Base-by-base conservation (phyloP, 2,113 vertebrate species). In the Corythornis cristatus region DNA sequence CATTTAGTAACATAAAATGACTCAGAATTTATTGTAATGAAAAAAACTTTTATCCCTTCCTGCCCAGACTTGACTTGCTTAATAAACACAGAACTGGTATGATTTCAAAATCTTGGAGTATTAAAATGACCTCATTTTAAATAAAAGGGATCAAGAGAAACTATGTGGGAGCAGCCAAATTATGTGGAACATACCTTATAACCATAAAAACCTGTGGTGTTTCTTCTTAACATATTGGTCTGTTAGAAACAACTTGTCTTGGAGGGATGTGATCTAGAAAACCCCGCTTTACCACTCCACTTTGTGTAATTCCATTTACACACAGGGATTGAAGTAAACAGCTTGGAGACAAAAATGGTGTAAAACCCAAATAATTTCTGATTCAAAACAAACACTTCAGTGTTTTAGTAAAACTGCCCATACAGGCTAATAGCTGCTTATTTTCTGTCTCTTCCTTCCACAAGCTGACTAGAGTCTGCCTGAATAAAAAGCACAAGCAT, bases 1-100 rank as follows among this genome's bases (percentile, higher is more conserved):
- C 4, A 3, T 5, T 10, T 4, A 7, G 7, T 2, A 10, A 18
- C 3, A 11, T 16, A 60, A 72, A 56, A 0, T 37, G 28, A 62
- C 19, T 67, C 8, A 5, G 23, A 77, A 16, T 62, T 83, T 66
- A 74, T n/a, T 17, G 17, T 17, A 0, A 0, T 45, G 15, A 4
- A 57, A 61, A 23, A 4, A 43, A 40, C 14, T 37, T 68, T 29
- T 43, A 21, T 40, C 26, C 61, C 11, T 56, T 25, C 7, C 14
- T 68, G 9, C 4, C 1, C 13, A 61, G 19, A 1, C 3, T 64
- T 62, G 15, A 5, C 13, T 50, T 65, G 2, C 56, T 28, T 45
- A 48, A 12, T 46, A 51, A 35, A 9, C 1, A 3, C 1, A 23
- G 48, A 83, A 26, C 7, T 51, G 3, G 2, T 13, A 20, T 28